These are phyloP conservation scores for Coreoperca whiteheadi DNA, from an alignment of 2,113 vertebrate genomes.

Conservation along the genomic window DNA sequence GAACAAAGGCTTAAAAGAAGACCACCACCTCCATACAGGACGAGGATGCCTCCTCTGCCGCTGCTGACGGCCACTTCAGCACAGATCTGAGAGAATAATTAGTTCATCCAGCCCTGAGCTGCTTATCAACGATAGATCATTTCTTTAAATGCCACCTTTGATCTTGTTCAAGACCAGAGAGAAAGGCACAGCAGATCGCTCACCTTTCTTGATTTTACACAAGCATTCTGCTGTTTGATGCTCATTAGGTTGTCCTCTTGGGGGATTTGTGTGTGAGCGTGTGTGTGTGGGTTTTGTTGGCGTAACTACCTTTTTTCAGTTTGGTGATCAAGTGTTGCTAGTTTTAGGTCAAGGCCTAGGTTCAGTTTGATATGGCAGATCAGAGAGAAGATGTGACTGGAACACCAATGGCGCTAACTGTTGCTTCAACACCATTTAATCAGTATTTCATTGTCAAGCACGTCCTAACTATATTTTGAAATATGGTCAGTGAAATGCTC, in stretches of 20 bases:
- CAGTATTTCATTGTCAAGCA: neutral
- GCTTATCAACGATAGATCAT: constrained; percentile 6
- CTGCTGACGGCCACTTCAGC: neutral
- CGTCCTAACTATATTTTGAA: neutral
- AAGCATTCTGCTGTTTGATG: neutral
- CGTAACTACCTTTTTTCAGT: neutral
- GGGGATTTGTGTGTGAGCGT: neutral
- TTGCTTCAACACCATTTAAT: neutral
- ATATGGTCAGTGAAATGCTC: neutral
- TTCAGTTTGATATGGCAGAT: neutral
- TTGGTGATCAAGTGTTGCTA: neutral
- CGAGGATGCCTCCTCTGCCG: neutral
- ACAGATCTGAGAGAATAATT: constrained; percentile 54
- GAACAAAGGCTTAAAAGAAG: constrained; percentile 13
- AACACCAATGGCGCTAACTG: neutral
- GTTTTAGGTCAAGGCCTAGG: neutral
- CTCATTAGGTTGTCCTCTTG: constrained; percentile 22
- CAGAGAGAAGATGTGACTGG: neutral
- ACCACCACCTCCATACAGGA: constrained; percentile 5
- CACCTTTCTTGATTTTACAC: constrained; percentile 13
- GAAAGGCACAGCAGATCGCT: constrained; percentile 7
- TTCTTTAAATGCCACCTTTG: constrained; percentile 47
- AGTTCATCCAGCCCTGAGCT: neutral
- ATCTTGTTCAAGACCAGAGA: constrained; percentile 26
- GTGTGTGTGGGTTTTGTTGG: neutral